These are phyloP conservation scores for Myrmecophaga tridactyla DNA, from an alignment of 2,113 vertebrate species.

Conservation along the genomic window DNA sequence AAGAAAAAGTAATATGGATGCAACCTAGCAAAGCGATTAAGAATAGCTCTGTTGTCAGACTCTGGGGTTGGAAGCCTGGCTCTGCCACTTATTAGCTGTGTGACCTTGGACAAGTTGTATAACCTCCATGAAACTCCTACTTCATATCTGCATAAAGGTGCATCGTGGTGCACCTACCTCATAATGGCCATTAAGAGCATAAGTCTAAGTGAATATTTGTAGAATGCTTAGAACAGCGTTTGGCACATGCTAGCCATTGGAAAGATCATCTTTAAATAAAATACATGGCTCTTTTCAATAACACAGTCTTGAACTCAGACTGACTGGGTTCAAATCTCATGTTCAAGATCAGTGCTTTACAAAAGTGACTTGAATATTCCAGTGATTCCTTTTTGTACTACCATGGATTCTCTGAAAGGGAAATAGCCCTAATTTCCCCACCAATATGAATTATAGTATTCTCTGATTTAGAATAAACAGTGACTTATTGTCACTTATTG, in stretches of 20 bases:
- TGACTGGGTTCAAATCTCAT: background rate
- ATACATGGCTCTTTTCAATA: background rate
- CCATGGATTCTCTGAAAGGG: background rate
- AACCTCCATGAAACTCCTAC: background rate
- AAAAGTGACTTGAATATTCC: background rate
- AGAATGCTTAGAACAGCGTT: background rate
- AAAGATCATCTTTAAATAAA: background rate
- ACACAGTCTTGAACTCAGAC: background rate
- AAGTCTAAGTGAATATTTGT: background rate
- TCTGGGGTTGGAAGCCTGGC: background rate
- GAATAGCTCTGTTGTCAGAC: background rate
- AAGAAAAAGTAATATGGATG: background rate
- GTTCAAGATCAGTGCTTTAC: background rate
- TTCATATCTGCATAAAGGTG: background rate
- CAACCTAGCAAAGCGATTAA: background rate
- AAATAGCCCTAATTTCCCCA: background rate
- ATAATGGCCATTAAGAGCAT: background rate
- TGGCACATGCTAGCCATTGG: background rate
- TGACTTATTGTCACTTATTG: too few species aligned
- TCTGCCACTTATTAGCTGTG: background rate
- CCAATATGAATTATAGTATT: background rate
- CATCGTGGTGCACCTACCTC: fast-evolving
- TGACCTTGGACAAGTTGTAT: background rate
- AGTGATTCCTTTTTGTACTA: background rate
- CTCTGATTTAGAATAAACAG: background rate